Evolutionary conservation across 1,140 invertebrate genomes (phyloP), one percentile per base, ranked within the genome.

Genomic region (Tenebrio molitor): DNA sequence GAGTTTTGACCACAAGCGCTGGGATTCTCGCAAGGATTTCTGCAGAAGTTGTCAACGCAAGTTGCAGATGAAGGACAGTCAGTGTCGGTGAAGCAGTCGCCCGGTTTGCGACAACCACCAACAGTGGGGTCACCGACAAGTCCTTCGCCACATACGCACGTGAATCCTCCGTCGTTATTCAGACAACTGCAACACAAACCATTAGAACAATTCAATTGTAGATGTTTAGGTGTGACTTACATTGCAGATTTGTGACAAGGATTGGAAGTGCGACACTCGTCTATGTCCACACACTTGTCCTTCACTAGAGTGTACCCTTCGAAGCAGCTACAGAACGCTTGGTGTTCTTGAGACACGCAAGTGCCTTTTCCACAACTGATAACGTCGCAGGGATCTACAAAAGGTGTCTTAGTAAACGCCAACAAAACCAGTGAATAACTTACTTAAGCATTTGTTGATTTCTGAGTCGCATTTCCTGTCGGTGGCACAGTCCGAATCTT

Each of bases 191-290:
- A 81, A 84, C 50, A 67, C 16, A 69, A 53, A 10, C 15, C 2
- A 15, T 67, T 12, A 53, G 6, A 65, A 2, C 29, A n/a, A 65
- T n/a, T n/a, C 15, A 44, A 67, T 21, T 67, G 15, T 4, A 42
- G 10, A 1, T 2, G 16, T 15, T 46, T 46, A 1, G n/a, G 7
- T 33, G n/a, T 33, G 29, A 76, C 74, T 84, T 84, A 91, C 83
- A 88, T 81, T 12, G 95, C 92, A 58, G 92, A 89, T 29, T 87
- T 72, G 76, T 95, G 93, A 79, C 95, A 97, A 15, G 93, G 93
- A 63, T 88, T 86, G 5, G 84, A 84, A n/a, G 84, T 80, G 0
- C 84, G 69, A 80, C 95, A 97, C 83, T 97, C 95, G 78, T 97
- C 88, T 19, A 95, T 85, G 84, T 97, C 95, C 64, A 89, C 86